Evolutionary conservation across 2,888 invertebrate genomes (phyloP).

Genomic region (Andrena minutula): DNA sequence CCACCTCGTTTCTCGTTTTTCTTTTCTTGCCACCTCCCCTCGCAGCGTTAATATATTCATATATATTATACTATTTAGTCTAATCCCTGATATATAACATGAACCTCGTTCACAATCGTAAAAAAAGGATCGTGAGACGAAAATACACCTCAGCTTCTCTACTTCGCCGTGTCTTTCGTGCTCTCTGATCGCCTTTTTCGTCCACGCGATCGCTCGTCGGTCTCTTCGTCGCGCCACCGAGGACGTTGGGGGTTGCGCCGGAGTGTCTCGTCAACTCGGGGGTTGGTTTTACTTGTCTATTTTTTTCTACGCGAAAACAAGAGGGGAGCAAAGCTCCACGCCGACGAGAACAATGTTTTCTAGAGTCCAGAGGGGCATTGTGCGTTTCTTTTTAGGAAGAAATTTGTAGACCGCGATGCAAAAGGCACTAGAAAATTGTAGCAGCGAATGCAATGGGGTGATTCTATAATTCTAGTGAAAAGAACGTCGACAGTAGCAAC

Average conservation of each 20-base stretch:
- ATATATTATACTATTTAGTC: slow-evolving; percentile 82
- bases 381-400: not conserved
- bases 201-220: not conserved
- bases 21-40: slow-evolving; percentile 72
- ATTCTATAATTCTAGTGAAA: no score
- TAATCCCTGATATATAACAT: slow-evolving; percentile 85
- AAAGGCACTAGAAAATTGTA: not conserved
- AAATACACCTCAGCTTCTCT: slow-evolving; percentile 69
- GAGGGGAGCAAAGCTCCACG: not conserved
- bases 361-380: not conserved
- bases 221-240: not conserved
- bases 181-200: not conserved
- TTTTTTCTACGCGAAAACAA: no score
- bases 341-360: not conserved
- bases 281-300: no score
- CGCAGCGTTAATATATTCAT: slow-evolving; percentile 65
- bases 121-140: slow-evolving; percentile 79
- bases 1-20: not conserved
- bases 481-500: not conserved
- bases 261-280: no score
- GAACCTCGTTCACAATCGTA: slow-evolving; percentile 83
- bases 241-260: not conserved
- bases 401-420: not conserved
- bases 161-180: slow-evolving; percentile 20
- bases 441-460: no score